A percentile compares a stretch with the other conserved stretches of the same genome.
phyloP scores from a whole-genome alignment of 1,140 invertebrate genomes.

The Cyphomyrmex costatus region DNA sequence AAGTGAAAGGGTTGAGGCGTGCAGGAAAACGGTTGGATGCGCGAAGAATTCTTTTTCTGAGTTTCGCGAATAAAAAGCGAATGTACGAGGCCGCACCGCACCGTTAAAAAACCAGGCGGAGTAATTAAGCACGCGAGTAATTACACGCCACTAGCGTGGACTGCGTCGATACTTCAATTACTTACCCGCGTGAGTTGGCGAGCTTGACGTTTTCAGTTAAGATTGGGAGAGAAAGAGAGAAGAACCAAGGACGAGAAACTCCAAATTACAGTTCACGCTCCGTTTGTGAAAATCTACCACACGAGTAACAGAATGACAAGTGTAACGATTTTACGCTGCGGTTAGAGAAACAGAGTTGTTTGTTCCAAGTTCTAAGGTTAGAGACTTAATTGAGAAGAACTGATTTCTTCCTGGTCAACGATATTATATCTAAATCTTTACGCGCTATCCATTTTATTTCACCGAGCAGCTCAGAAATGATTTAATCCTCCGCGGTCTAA shows the following conservation, averaged over 20 bases:
- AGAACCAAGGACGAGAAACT: slow-evolving; percentile 12
- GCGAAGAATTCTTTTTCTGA: slow-evolving; percentile 66
- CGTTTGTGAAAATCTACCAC: background rate
- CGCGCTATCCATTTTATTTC: slow-evolving; percentile 5
- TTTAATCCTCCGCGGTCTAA: too few species aligned
- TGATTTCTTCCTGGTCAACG: background rate
- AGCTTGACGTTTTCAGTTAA: slow-evolving; percentile 12
- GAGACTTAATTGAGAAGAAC: background rate
- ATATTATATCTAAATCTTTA: background rate
- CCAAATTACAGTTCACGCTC: slow-evolving; percentile 12
- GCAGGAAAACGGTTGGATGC: slow-evolving; percentile 64
- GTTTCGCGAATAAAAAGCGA: slow-evolving; percentile 62
- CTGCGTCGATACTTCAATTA: slow-evolving; percentile 50
- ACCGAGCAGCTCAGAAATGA: background rate
- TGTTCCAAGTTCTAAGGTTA: slow-evolving; percentile 8
- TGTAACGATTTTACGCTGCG: slow-evolving; percentile 3
- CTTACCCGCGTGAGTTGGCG: slow-evolving; percentile 3
- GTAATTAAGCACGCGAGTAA: slow-evolving; percentile 73
- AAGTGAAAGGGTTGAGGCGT: slow-evolving; percentile 71
- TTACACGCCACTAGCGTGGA: slow-evolving; percentile 56
- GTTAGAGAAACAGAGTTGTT: slow-evolving; percentile 15
- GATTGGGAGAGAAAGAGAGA: background rate
- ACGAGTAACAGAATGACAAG: slow-evolving; percentile 12
- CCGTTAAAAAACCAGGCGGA: slow-evolving; percentile 57
- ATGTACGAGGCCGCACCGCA: background rate